A percentile compares a stretch with the other conserved stretches of the same genome.
Evolutionary conservation across 2,113 vertebrate species (phyloP).

Genomic region (Mormyrus iriodes): DNA sequence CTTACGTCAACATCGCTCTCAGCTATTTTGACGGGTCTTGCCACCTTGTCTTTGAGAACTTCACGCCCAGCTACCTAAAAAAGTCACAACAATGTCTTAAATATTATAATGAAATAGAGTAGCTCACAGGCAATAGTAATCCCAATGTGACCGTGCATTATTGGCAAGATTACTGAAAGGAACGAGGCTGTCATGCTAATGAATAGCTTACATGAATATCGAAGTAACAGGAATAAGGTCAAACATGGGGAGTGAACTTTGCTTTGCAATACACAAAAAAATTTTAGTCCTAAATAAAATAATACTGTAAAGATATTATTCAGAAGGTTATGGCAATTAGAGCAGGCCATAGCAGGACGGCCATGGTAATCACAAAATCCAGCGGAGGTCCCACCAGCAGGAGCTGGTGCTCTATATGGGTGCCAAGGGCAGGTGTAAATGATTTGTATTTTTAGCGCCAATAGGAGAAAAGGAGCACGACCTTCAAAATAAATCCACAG

Average conservation of each 20-base stretch:
- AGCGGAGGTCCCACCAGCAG: background rate
- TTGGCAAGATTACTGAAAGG: background rate
- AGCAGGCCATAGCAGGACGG: background rate
- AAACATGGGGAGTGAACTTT: background rate
- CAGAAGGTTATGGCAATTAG: conserved; percentile 14
- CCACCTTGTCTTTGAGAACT: conserved; percentile 69
- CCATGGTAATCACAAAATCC: background rate
- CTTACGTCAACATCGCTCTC: conserved; percentile 94
- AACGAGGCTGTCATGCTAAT: background rate
- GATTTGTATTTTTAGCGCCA: background rate
- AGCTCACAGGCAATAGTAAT: background rate
- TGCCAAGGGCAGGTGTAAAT: background rate
- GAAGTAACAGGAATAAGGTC: background rate
- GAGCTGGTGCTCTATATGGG: background rate
- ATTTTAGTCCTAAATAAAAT: background rate
- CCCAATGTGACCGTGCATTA: background rate
- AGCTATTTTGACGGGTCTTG: conserved; percentile 85
- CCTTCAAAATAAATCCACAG: background rate
- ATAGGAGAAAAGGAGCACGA: background rate
- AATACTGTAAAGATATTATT: background rate
- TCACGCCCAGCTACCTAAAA: conserved; percentile 84
- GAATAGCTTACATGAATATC: background rate
- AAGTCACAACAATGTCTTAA: conserved; percentile 24
- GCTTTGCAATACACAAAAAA: conserved; percentile 17
- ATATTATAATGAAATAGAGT: background rate